Evolutionary conservation across 2,888 invertebrate genomes (phyloP).

Genomic region (Platycheirus albimanus): DNA sequence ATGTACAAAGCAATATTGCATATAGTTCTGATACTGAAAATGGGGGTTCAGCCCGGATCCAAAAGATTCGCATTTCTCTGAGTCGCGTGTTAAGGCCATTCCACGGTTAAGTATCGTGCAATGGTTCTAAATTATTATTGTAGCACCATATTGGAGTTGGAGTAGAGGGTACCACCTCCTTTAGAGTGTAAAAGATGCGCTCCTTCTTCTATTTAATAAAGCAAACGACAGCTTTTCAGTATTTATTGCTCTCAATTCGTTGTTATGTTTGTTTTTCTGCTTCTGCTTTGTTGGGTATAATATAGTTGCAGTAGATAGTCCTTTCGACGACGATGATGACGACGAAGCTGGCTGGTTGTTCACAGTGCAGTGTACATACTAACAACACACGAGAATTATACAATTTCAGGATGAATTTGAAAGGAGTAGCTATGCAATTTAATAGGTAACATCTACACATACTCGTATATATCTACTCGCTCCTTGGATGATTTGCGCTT

Average conservation of each 20-base stretch:
- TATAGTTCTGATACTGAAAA: too few species aligned
- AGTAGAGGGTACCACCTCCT: not conserved
- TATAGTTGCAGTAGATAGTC: not conserved
- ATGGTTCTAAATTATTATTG: slow-evolving; percentile 26
- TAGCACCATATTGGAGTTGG: slow-evolving; percentile 16
- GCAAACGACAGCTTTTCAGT: slow-evolving; percentile 64
- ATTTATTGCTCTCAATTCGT: slow-evolving; percentile 54
- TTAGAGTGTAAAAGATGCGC: slow-evolving; percentile 28
- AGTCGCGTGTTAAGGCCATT: slow-evolving; percentile 38
- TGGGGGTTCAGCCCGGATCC: not conserved
- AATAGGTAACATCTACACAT: not conserved
- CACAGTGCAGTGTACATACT: not conserved
- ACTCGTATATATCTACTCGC: not conserved
- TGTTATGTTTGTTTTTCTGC: slow-evolving; percentile 37
- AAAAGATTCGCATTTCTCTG: slow-evolving; percentile 24
- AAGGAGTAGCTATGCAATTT: not conserved
- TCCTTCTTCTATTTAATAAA: slow-evolving; percentile 61
- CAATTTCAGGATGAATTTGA: slow-evolving; percentile 24
- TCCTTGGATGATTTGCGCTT: slow-evolving; percentile 51
- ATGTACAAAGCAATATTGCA: slow-evolving; percentile 49
- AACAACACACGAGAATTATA: slow-evolving; percentile 19
- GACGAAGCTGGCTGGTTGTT: not conserved
- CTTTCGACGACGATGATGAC: not conserved
- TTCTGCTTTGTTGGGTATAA: too few species aligned
- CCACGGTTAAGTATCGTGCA: slow-evolving; percentile 44